Base-by-base conservation (phyloP, 1,140 invertebrate genomes). In the Calephelis nemesis region DNA sequence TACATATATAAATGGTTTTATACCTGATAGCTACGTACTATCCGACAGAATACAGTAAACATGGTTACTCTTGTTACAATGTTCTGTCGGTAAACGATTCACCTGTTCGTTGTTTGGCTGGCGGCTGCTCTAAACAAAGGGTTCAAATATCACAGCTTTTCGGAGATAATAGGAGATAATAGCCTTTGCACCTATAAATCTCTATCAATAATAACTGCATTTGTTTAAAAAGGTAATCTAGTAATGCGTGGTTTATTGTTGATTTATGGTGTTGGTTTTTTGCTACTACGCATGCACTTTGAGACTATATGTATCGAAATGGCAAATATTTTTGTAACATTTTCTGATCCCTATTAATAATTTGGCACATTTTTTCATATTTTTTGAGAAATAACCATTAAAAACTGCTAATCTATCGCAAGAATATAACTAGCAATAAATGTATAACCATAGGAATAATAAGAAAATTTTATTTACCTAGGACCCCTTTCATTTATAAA, bases 131-230 rank as follows among this genome's bases (percentile, higher is more conserved):
- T 84, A 77, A 87, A 79, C 85, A 91, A 90, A 91, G 86, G 86
- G 84, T 91, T 85, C 82, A 90, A 83, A 91, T 84, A 89, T 90
- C 87, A 90, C 88, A 90, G 85, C 76, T 88, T 91, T 89, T 83
- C 70, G 79, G 78, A 76, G 79, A 87, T 88, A 91, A 88, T 89
- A 80, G 79, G 78, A 76, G 79, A 87, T 88, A 91, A 88, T 89
- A 80, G 78, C 79, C 71, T 74, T 65, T 66, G 78, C 69, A 66
- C 77, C 79, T 77, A 86, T 91, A 91, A 91, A 91, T 91, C 83
- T 87, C 74, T 74, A 79, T 81, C 77, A 78, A 78, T 91, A 89
- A 88, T 91, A 87, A 87, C 82, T 83, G 87, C 84, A 88, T 81
- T 89, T 84, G 85, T 79, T 74, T 73, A 73, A 74, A 84, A 75